A percentile compares a stretch with the other conserved stretches of the same genome.
phyloP scores from a whole-genome alignment of 2,113 vertebrate species.

The Hippocampus mohnikei region DNA sequence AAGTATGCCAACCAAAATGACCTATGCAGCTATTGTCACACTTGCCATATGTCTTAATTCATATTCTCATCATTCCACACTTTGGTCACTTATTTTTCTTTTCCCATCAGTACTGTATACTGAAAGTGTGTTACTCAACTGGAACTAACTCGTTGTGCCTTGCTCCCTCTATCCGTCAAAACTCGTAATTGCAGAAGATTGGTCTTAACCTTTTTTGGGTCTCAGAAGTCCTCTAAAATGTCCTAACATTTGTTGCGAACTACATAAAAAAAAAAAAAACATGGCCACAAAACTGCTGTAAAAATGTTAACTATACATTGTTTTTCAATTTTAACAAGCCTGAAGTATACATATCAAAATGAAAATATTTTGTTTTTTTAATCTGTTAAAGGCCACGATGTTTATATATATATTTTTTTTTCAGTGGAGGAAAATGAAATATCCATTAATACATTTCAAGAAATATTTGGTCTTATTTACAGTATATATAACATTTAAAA shows the following conservation, averaged over 20 bases:
- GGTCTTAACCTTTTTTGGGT: background rate
- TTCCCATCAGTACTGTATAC: background rate
- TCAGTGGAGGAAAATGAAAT: background rate
- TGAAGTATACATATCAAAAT: background rate
- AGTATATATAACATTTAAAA: background rate
- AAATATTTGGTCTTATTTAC: background rate
- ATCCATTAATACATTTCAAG: background rate
- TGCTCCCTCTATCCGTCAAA: slow-evolving; percentile 47
- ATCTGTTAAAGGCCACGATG: background rate
- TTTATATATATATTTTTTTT: background rate
- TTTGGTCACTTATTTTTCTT: background rate
- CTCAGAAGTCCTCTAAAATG: background rate
- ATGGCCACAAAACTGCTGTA: background rate
- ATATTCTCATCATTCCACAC: background rate
- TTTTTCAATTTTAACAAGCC: background rate
- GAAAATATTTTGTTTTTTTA: background rate
- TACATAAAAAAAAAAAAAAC: background rate
- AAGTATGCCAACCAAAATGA: background rate
- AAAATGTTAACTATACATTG: background rate
- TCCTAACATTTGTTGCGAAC: background rate
- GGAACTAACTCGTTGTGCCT: background rate
- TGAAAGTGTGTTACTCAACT: background rate
- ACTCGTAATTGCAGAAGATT: slow-evolving; percentile 14
- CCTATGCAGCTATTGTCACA: background rate
- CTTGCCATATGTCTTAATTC: background rate